A percentile compares a stretch with the other conserved stretches of the same genome.
phyloP scores from a whole-genome alignment of 2,888 invertebrate genomes.

The Ceraclea dissimilis region DNA sequence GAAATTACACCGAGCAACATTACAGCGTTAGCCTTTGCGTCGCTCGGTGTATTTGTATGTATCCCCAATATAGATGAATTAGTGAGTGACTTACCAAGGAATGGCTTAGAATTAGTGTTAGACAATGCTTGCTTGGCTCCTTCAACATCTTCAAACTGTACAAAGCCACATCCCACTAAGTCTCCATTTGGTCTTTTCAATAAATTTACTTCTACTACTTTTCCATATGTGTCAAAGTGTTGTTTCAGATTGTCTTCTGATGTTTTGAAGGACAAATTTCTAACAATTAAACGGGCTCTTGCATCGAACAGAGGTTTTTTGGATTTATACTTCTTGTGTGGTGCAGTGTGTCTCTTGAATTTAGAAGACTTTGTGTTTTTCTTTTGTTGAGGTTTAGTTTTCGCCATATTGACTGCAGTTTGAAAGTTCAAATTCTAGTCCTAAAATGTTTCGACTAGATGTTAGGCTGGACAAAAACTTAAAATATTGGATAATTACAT shows the following conservation, averaged over 20 bases:
- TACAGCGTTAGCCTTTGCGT: too few species aligned
- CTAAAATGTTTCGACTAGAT: too few species aligned
- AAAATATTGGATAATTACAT: too few species aligned
- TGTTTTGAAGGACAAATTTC: slow-evolving; percentile 66
- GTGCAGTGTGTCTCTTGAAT: slow-evolving; percentile 5
- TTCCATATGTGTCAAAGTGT: slow-evolving; percentile 67
- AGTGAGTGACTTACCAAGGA: slow-evolving; percentile 48
- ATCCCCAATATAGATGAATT: too few species aligned
- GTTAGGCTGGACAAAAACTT: too few species aligned
- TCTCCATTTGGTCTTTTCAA: slow-evolving; percentile 67
- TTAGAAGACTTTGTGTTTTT: slow-evolving; percentile 13
- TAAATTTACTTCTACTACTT: slow-evolving; percentile 65
- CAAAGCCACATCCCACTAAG: slow-evolving; percentile 80
- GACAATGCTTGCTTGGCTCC: slow-evolving; percentile 74
- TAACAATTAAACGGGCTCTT: slow-evolving; percentile 55
- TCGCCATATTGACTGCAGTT: neutral
- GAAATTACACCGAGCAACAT: too few species aligned
- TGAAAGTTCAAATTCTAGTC: too few species aligned
- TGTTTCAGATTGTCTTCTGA: slow-evolving; percentile 62
- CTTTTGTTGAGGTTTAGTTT: neutral
- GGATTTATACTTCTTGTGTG: slow-evolving; percentile 2
- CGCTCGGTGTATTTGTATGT: too few species aligned
- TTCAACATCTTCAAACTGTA: slow-evolving; percentile 70
- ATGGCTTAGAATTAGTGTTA: slow-evolving; percentile 58
- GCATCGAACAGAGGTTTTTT: slow-evolving; percentile 29